A percentile compares a stretch with the other conserved stretches of the same genome.
Evolutionary conservation across 2,797 vertebrate genomes (phyloP).

Genomic region (Staurois parvus): DNA sequence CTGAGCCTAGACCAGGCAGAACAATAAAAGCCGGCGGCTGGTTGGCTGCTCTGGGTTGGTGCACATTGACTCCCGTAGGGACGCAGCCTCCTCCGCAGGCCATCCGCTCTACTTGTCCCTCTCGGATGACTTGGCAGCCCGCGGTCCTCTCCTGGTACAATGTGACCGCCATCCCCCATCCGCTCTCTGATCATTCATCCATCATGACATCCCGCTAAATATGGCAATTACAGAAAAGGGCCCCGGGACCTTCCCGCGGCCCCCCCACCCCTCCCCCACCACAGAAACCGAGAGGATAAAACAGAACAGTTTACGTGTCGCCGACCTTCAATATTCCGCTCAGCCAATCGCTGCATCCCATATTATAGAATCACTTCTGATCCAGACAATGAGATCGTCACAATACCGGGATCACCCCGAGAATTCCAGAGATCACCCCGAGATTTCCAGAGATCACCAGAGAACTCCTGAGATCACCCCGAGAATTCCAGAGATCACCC

Average conservation of each 20-base stretch:
- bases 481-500: too few relatives aligned
- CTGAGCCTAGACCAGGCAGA: background rate
- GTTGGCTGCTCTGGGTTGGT: too few relatives aligned
- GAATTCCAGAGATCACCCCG: too few relatives aligned
- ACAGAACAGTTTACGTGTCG: background rate
- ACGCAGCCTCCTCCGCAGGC: background rate
- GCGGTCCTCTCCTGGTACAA: constrained; percentile 26
- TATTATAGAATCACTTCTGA: background rate
- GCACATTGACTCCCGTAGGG: background rate
- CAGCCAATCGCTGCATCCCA: background rate
- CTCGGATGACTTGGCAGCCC: constrained; percentile 36
- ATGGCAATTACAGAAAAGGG: constrained; percentile 56
- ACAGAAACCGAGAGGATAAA: background rate
- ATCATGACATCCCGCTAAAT: constrained; percentile 52
- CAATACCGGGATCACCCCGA: too few relatives aligned
- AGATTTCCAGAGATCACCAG: too few relatives aligned
- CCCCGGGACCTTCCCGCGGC: constrained; percentile 5
- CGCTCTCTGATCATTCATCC: constrained; percentile 52
- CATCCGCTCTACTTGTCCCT: constrained; percentile 13
- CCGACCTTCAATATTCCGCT: background rate
- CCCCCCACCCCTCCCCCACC: background rate
- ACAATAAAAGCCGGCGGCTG: too few relatives aligned
- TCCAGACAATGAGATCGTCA: too few relatives aligned
- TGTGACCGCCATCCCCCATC: constrained; percentile 33
- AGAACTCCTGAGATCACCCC: too few relatives aligned